Evolutionary conservation across 2,888 invertebrate genomes (phyloP).

Genomic region (Gymnosoma rotundatum): DNA sequence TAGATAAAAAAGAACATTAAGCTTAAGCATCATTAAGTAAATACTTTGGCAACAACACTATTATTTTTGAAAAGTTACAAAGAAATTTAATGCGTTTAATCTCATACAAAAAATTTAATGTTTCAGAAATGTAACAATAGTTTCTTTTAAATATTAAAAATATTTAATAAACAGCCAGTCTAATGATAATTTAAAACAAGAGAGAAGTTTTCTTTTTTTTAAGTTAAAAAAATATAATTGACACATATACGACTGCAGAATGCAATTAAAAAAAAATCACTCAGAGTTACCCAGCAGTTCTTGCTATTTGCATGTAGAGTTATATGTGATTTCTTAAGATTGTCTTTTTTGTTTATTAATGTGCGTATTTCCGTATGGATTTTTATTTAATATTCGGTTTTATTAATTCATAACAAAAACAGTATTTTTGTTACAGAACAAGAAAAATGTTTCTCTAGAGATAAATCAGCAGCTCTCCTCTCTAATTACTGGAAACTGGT

Average conservation of each 20-base stretch:
- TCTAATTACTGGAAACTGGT: too few species aligned
- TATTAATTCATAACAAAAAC: too few species aligned
- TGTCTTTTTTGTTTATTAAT: too few species aligned
- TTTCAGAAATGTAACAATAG: not conserved
- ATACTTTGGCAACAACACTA: constrained; percentile 9
- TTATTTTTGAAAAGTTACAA: not conserved
- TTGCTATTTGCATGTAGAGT: not conserved
- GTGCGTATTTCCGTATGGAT: too few species aligned
- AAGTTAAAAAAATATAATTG: constrained; percentile 46
- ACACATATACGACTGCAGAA: constrained; percentile 5
- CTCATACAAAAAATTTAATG: not conserved
- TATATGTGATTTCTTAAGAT: too few species aligned
- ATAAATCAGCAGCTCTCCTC: too few species aligned
- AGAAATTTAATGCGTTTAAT: not conserved
- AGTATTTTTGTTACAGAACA: too few species aligned
- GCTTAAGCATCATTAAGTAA: constrained; percentile 55
- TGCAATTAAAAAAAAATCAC: not conserved
- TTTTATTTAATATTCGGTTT: too few species aligned
- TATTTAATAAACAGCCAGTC: not conserved
- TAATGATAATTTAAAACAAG: constrained; percentile 8
- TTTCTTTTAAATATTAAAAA: not conserved
- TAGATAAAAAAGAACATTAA: constrained; percentile 31
- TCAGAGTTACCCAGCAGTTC: not conserved
- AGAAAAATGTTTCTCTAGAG: too few species aligned
- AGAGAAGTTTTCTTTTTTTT: constrained; percentile 4